phyloP scores from a whole-genome alignment of 2,888 invertebrate species.

The Caenorhabditis sp. region DNA sequence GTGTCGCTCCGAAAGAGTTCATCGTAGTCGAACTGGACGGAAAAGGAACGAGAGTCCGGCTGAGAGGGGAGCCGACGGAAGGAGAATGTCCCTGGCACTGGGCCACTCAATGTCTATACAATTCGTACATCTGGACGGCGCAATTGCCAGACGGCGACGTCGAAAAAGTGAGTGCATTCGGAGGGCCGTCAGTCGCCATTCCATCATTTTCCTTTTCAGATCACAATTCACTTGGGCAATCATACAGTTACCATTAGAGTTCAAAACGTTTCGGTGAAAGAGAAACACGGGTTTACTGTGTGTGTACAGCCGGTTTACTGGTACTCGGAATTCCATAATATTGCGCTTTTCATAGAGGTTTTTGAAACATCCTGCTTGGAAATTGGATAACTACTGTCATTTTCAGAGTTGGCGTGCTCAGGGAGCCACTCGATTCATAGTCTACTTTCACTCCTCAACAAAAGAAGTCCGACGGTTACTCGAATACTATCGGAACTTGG shows the following conservation, averaged over 20 bases:
- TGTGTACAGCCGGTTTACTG: constrained; percentile 69
- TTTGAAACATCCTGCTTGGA: neutral
- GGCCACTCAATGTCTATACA: constrained; percentile 56
- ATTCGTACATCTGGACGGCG: constrained; percentile 55
- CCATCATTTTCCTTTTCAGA: constrained; percentile 2
- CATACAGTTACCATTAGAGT: neutral
- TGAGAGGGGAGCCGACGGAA: constrained; percentile 51
- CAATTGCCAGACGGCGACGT: no score
- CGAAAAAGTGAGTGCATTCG: neutral
- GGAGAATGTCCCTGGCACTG: constrained; percentile 63
- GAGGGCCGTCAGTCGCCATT: neutral
- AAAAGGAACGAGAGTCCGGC: constrained; percentile 4
- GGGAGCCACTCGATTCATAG: constrained; percentile 60
- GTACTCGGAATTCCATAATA: constrained; percentile 62
- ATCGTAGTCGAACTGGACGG: constrained; percentile 2
- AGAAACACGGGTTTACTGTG: constrained; percentile 52
- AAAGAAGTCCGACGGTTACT: constrained; percentile 49
- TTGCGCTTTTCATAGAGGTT: constrained; percentile 63
- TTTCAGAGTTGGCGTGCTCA: constrained; percentile 64
- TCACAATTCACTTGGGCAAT: constrained; percentile 3
- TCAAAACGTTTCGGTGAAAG: neutral
- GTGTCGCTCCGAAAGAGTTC: constrained; percentile 29
- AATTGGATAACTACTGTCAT: neutral
- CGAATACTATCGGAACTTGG: constrained; percentile 50
- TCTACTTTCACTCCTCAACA: constrained; percentile 64